These are phyloP conservation scores for Anguilla rostrata DNA, from an alignment of 2,113 vertebrate genomes.

Conservation along the genomic window DNA sequence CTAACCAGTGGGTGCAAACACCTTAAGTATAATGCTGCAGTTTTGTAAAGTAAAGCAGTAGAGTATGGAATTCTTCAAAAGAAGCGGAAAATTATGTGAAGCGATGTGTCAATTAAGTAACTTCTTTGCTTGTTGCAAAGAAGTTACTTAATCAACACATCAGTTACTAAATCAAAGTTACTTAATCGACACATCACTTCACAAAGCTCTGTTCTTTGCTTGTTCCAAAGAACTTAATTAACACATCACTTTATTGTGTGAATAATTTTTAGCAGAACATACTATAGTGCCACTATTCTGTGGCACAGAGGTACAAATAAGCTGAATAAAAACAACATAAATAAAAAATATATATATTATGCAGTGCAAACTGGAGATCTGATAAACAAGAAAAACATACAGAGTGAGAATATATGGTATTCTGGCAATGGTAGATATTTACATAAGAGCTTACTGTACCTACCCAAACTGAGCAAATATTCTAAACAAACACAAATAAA, in stretches of 20 bases:
- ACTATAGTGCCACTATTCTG: neutral
- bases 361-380: neutral
- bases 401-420: neutral
- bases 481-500: constrained; percentile 26
- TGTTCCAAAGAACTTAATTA: no score
- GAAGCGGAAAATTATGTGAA: neutral
- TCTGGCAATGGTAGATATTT: constrained; percentile 11
- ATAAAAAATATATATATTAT: neutral
- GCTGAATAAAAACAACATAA: neutral
- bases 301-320: neutral
- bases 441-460: neutral
- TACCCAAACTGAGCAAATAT: neutral
- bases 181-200: no score
- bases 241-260: neutral
- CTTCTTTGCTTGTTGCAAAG: no score
- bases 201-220: no score
- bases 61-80: neutral
- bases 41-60: neutral
- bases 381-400: neutral
- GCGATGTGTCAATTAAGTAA: neutral
- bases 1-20: neutral
- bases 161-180: no score
- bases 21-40: neutral
- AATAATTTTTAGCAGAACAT: neutral
- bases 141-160: no score